Evolutionary conservation across 2,113 vertebrate species (phyloP), one percentile per base, ranked within the genome.

Genomic region (Entomyzon cyanotis): DNA sequence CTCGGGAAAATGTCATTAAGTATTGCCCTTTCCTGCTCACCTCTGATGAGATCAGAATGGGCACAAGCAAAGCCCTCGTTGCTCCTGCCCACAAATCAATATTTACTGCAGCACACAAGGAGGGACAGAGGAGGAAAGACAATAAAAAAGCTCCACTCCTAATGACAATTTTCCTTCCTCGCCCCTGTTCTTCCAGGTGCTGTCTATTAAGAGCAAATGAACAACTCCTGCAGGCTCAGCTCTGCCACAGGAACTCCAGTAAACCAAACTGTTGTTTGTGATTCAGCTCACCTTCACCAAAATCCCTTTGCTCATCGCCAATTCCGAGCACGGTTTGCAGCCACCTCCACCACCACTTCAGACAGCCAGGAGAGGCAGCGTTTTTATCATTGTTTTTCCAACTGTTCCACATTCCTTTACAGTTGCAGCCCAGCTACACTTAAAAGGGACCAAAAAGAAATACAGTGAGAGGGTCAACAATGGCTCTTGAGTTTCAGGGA

Each of bases 71-170:
- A 74, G 35, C 39, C 70, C 31, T 64, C 7, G 0, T 1, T 62
- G 68, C 37, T 78, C 59, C 75, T 94, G 78, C 73, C 90, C 68
- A 75, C 85, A 77, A 75, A 96, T 94, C 94, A 90, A 82, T 86
- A 92, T 67, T 59, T 49, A 41, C 56, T 77, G 75, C 44, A 44
- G 75, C n/a, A 41, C 17, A 30, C 42, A 35, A 79, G 25, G 46
- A 65, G 27, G 52, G 64, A 56, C 24, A 71, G 16, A 41, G 44
- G 30, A 88, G 35, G 56, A 86, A 74, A 89, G 49, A 39, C 59
- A 71, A 69, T 68, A 67, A 42, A 30, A 41, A 23, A 31, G 0
- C 47, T 69, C 47, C 0, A 0, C 33, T 87, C 79, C 53, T 62
- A 79, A 63, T 21, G 35, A 37, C 15, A 77, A 12, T n/a, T 79